These are phyloP conservation scores for Phocoena phocoena DNA, from an alignment of 2,113 vertebrate genomes.

Conservation along the genomic window DNA sequence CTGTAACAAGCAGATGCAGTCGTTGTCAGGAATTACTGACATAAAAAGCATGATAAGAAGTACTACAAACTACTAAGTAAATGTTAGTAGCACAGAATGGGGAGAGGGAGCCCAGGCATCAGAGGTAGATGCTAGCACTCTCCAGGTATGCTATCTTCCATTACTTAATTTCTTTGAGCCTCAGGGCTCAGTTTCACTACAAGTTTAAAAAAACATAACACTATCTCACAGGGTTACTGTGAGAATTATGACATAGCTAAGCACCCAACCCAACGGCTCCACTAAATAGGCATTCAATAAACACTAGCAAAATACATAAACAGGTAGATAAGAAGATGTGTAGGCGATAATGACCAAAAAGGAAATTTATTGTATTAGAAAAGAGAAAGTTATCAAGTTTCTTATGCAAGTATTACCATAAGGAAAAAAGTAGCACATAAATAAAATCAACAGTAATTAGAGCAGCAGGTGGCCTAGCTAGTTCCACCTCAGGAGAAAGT, in stretches of 20 bases:
- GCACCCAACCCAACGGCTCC: neutral
- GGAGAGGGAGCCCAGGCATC: neutral
- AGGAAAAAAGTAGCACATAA: neutral
- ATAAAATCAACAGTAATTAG: neutral
- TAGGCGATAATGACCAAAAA: neutral
- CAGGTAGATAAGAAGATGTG: neutral
- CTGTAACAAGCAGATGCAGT: neutral
- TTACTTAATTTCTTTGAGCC: neutral
- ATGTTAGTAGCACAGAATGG: neutral
- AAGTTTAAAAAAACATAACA: neutral
- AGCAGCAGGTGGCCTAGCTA: neutral
- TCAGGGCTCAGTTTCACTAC: neutral
- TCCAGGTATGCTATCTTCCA: neutral
- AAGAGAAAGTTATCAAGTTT: neutral
- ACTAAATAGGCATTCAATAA: neutral
- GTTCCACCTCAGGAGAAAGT: neutral
- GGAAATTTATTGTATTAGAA: neutral
- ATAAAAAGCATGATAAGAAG: neutral
- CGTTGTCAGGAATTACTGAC: neutral
- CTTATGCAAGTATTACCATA: neutral
- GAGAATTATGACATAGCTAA: neutral
- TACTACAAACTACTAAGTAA: neutral
- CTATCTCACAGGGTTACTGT: neutral
- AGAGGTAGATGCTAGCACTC: neutral
- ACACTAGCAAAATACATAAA: neutral